phyloP scores from a whole-genome alignment of 2,113 vertebrate genomes.

The Perognathus longimembris region DNA sequence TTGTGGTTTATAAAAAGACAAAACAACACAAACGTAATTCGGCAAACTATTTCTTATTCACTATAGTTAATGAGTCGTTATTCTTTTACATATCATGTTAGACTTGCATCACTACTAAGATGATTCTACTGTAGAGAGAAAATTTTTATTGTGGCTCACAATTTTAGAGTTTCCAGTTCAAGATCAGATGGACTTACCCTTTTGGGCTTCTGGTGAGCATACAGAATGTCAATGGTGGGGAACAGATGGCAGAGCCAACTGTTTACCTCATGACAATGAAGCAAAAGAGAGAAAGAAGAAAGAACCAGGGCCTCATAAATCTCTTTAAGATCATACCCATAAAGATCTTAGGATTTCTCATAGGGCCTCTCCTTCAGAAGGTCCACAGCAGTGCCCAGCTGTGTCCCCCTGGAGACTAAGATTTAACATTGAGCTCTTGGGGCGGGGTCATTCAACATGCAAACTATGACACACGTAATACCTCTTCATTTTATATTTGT shows the following conservation, averaged over 20 bases:
- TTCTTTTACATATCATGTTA: background rate
- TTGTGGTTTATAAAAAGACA: slow-evolving; percentile 1
- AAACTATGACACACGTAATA: background rate
- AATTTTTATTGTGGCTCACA: background rate
- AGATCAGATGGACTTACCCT: background rate
- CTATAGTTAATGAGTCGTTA: background rate
- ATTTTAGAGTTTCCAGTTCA: background rate
- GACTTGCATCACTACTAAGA: background rate
- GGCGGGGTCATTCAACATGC: background rate
- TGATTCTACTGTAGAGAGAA: background rate
- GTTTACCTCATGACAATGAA: background rate
- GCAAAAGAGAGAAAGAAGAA: background rate
- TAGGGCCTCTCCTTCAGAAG: background rate
- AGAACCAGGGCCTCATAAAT: background rate
- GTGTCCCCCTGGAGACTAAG: background rate
- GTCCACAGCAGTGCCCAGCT: background rate
- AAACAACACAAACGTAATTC: slow-evolving; percentile 36
- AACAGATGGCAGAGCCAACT: background rate
- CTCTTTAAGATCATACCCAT: background rate
- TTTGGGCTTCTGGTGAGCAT: background rate
- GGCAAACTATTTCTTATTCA: slow-evolving; percentile 48
- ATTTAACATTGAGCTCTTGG: background rate
- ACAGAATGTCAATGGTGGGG: too few species aligned
- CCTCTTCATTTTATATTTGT: slow-evolving; percentile 13
- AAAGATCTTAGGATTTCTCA: background rate